A percentile compares a stretch with the other conserved stretches of the same genome.
Conservation (phyloP, 2,113 vertebrate genomes). For the Uria aalge region DNA sequence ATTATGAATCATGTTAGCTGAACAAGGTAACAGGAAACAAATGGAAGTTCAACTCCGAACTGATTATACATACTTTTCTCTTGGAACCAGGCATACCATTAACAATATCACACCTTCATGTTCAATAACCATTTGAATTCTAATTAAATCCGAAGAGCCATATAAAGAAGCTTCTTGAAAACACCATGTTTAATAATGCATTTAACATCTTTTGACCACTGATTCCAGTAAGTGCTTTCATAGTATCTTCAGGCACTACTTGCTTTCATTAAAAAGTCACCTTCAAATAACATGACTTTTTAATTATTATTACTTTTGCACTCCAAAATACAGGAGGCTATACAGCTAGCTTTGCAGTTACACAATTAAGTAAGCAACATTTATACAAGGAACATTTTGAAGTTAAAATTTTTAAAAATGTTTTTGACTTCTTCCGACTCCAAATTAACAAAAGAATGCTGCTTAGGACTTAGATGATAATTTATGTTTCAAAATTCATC, state of each 20-base stretch:
- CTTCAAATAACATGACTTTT: neutral
- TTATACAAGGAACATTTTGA: neutral
- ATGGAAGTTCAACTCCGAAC: slow-evolving; percentile 1
- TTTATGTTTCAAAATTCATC: neutral
- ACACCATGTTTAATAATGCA: neutral
- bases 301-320: neutral
- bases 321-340: neutral
- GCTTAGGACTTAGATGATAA: neutral
- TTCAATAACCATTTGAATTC: neutral
- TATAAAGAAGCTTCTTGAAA: neutral
- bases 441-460: neutral
- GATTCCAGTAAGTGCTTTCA: neutral
- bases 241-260: neutral
- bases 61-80: neutral
- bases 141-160: neutral
- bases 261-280: neutral
- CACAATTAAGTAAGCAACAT: neutral
- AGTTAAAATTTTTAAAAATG: neutral
- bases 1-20: slow-evolving; percentile 37
- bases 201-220: neutral
- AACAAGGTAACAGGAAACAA: slow-evolving; percentile 48
- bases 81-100: neutral
- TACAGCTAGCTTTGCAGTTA: neutral
- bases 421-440: neutral
- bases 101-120: neutral